Percentiles rank a stretch among this genome's conserved stretches.
These are phyloP conservation scores for Tillus elongatus DNA, from an alignment of 2,888 invertebrate species.

Conservation along the genomic window DNA sequence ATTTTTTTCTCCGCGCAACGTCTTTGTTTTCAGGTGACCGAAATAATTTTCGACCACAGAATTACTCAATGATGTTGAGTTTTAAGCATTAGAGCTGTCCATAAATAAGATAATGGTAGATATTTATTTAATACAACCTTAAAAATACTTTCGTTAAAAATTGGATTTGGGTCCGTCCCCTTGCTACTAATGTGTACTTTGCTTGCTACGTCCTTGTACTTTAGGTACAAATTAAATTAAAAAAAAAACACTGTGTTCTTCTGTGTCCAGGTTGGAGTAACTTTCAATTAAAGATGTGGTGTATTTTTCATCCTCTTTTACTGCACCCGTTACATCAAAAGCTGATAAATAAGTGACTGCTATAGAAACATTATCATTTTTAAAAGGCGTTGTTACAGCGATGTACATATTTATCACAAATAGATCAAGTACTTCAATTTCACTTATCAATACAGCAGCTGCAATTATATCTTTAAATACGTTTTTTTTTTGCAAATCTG, in stretches of 20 bases:
- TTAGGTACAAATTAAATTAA: background rate
- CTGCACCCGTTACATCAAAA: too few species aligned
- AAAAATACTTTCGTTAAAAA: too few species aligned
- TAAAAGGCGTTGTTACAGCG: background rate
- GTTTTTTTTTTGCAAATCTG: background rate
- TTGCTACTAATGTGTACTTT: too few species aligned
- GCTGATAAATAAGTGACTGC: too few species aligned
- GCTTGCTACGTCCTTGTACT: background rate
- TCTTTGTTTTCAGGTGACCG: background rate
- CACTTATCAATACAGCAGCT: background rate
- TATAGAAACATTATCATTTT: background rate
- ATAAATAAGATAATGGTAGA: constrained; percentile 9
- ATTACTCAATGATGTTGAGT: too few species aligned
- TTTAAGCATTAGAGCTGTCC: constrained; percentile 4
- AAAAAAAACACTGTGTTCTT: background rate
- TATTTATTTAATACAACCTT: constrained; percentile 6
- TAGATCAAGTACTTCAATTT: background rate
- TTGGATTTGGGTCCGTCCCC: too few species aligned
- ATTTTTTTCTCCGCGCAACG: background rate
- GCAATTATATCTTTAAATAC: background rate
- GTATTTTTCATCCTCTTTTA: too few species aligned
- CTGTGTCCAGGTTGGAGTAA: background rate
- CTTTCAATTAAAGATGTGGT: too few species aligned
- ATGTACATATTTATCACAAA: background rate
- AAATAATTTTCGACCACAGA: too few species aligned